These are phyloP conservation scores for Globodera rostochiensis DNA, from an alignment of 1,140 invertebrate species.

Conservation along the genomic window DNA sequence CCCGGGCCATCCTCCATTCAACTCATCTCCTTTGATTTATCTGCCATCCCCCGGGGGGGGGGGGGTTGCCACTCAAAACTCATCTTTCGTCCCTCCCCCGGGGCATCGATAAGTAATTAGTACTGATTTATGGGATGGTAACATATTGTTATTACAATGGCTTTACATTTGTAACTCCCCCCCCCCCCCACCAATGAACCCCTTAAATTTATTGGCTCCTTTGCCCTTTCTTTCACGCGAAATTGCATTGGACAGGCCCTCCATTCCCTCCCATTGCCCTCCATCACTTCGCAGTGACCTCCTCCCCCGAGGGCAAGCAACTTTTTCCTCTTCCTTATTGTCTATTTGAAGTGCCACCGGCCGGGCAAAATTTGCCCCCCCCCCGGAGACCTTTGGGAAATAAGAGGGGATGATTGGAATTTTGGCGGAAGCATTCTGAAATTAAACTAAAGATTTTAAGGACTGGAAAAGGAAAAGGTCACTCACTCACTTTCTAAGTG, in stretches of 20 bases:
- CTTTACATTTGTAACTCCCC: no score
- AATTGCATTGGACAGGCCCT: conserved; percentile 15
- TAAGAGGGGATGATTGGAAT: no score
- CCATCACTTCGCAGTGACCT: background rate
- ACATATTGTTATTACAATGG: no score
- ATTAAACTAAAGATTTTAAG: no score
- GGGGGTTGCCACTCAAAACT: background rate
- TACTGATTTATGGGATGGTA: background rate
- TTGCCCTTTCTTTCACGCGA: background rate
- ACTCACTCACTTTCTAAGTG: no score
- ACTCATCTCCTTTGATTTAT: no score
- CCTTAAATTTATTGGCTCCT: background rate
- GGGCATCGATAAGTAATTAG: background rate
- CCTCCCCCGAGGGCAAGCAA: background rate
- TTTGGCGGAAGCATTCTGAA: no score
- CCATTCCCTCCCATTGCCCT: background rate
- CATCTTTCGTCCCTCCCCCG: background rate
- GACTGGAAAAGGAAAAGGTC: no score
- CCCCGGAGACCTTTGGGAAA: no score
- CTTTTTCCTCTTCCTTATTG: background rate
- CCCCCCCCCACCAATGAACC: background rate
- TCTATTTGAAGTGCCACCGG: background rate
- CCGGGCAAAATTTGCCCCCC: background rate
- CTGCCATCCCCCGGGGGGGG: no score
- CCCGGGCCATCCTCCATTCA: background rate